Evolutionary conservation across 2,797 vertebrate genomes (phyloP), one percentile per base, ranked within the genome.

Genomic region (Alca torda): DNA sequence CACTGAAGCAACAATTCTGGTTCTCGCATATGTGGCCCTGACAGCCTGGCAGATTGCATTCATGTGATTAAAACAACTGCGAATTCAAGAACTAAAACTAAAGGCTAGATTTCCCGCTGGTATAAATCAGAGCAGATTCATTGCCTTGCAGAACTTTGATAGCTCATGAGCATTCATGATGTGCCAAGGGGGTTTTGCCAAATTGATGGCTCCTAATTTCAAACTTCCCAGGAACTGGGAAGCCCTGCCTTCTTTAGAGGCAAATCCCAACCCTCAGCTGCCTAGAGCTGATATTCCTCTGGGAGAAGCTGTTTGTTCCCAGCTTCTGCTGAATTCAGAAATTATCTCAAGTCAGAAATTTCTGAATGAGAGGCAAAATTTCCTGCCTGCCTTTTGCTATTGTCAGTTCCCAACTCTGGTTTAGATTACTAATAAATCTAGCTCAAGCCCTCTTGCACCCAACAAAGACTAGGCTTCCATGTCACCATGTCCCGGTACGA

Each of bases 61-160:
- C 48, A 26, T 41, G 5, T 90, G 67, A 94, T 70, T 94, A 91
- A 89, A 93, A 88, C 64, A 81, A 96, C 65, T n/a, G 76, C 35
- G 88, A 95, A 92, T 93, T 87, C 84, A 83, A 94, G 84, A 91
- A 80, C 43, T 85, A 68, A 93, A 93, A 92, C 91, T 82, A 87
- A 91, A 83, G 43, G 75, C 64, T 88, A 92, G 63, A 90, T 95
- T 91, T 96, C 80, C 84, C 90, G 63, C 56, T 1, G 75, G 77
- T 82, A 76, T 61, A 87, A 94, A 92, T 75, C 81, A 89, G 84
- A 90, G 82, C 72, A 85, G 88, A 93, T 72, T 50, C 88, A 54
- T 79, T 82, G 78, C 60, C 39, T 91, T 69, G 78, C 31, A 57
- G 67, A 91, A 60, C 77, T 91, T 63, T 70, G 56, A 73, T 65